phyloP scores from a whole-genome alignment of 1,140 invertebrate species.

The Brachionus sp. region DNA sequence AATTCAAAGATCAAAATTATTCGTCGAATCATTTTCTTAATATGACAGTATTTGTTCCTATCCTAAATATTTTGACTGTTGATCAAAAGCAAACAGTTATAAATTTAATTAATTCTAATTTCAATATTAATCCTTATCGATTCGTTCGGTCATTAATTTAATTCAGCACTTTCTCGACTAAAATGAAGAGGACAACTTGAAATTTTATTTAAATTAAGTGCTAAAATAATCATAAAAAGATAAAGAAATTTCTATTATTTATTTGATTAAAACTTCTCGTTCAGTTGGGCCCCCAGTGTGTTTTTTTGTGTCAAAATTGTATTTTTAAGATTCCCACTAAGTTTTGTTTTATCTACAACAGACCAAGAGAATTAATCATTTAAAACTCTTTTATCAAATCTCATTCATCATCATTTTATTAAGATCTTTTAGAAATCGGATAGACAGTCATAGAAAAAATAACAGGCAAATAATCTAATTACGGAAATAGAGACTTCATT shows the following conservation, averaged over 20 bases:
- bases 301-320: conserved; percentile 12
- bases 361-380: conserved; percentile 15
- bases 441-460: neutral
- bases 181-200: neutral
- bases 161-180: neutral
- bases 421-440: neutral
- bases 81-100: neutral
- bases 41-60: neutral
- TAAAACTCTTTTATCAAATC: neutral
- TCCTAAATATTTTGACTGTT: neutral
- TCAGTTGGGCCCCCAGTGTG: neutral
- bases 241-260: conserved; percentile 10
- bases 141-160: neutral
- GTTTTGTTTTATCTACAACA: conserved; percentile 2
- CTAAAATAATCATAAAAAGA: conserved; percentile 31
- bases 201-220: conserved; percentile 23
- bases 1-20: neutral
- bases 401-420: neutral
- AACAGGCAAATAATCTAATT: neutral
- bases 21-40: neutral
- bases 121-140: neutral
- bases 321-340: conserved; percentile 12
- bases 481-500: neutral
- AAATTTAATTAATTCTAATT: neutral
- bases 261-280: neutral